A percentile compares a stretch with the other conserved stretches of the same genome.
Evolutionary conservation across 2,113 vertebrate species (phyloP).

Genomic region (Octodon degus): DNA sequence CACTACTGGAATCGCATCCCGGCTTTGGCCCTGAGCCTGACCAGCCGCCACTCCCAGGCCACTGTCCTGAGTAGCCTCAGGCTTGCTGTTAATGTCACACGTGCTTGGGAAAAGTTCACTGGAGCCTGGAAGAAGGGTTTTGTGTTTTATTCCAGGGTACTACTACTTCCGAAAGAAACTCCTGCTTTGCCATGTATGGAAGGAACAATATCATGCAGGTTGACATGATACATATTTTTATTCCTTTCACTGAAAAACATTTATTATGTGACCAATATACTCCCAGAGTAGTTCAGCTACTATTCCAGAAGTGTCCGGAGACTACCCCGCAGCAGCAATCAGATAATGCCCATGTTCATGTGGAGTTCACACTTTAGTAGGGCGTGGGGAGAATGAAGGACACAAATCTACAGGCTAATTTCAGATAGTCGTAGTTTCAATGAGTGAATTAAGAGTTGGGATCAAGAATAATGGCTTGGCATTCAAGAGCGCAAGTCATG

Average conservation of each 20-base stretch:
- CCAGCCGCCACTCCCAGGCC: neutral
- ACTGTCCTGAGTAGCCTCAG: neutral
- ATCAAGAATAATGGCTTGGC: neutral
- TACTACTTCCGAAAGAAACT: neutral
- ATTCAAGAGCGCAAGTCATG: neutral
- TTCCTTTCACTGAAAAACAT: constrained; percentile 39
- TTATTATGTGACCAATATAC: neutral
- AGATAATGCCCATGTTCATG: neutral
- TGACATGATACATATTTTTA: neutral
- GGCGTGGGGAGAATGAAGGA: neutral
- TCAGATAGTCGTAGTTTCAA: neutral
- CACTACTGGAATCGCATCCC: neutral
- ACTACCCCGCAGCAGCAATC: neutral
- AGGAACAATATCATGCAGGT: neutral
- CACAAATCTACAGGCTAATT: neutral
- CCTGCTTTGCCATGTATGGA: neutral
- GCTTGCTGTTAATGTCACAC: neutral
- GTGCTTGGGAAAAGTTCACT: neutral
- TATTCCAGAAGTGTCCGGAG: neutral
- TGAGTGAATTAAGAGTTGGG: neutral
- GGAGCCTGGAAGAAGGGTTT: neutral
- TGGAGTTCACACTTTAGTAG: neutral
- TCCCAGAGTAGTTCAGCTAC: neutral
- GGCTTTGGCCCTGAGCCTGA: neutral
- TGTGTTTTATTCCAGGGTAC: neutral